phyloP scores from a whole-genome alignment of 2,113 vertebrate species.

The Theropithecus gelada region DNA sequence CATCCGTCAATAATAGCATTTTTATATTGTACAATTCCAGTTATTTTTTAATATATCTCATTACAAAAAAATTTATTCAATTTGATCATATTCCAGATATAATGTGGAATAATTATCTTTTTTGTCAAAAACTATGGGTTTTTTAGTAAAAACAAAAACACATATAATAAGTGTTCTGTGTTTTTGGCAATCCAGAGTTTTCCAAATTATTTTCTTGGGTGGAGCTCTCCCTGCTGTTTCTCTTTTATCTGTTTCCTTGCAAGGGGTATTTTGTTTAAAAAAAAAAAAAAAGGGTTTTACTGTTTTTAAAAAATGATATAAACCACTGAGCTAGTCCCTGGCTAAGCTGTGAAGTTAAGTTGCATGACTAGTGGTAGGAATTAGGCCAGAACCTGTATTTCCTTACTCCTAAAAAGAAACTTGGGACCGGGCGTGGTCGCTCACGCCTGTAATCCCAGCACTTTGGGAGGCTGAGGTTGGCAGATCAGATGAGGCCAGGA shows the following conservation, averaged over 20 bases:
- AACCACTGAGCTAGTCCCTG: neutral
- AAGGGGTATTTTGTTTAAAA: neutral
- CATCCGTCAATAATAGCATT: neutral
- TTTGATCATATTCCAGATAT: neutral
- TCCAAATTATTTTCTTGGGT: neutral
- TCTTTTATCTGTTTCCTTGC: neutral
- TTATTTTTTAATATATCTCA: neutral
- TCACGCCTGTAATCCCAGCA: too few species aligned
- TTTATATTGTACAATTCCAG: neutral
- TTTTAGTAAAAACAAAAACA: neutral
- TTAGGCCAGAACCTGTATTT: neutral
- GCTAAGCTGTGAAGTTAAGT: neutral
- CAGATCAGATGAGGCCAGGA: neutral
- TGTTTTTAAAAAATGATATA: neutral
- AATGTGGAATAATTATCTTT: neutral
- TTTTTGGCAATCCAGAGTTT: neutral
- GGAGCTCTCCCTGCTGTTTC: neutral
- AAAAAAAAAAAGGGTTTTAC: neutral
- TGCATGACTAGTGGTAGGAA: neutral
- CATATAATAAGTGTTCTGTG: neutral
- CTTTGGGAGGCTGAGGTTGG: neutral
- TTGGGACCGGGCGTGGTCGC: neutral
- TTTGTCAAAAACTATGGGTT: neutral
- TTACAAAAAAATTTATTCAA: neutral
- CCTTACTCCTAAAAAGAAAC: conserved; percentile 10